Percentiles rank a stretch among this genome's conserved stretches.
Evolutionary conservation across 53 echinoderm and acorn worm species (phyloP).

Genomic region (Pentamera pediparva): DNA sequence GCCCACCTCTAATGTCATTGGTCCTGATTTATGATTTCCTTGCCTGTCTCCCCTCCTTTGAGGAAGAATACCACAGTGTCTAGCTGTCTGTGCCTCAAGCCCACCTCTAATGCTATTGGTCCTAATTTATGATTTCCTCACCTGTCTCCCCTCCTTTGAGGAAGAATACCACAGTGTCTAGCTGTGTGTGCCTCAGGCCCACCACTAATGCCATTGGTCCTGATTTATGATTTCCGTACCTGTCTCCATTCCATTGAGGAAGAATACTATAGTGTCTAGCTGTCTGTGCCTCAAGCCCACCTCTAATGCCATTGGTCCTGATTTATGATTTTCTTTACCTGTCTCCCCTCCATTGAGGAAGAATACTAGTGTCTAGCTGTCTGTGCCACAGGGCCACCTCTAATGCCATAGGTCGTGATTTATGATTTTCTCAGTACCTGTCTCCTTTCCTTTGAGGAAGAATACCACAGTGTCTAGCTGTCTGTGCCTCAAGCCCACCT

Average conservation of each 20-base stretch:
- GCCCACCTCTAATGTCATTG: slow-evolving; percentile 84
- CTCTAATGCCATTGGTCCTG: too few species aligned
- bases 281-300: too few species aligned
- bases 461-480: slow-evolving; percentile 92
- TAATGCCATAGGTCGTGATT: too few species aligned
- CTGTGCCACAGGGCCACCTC: slow-evolving; percentile 79
- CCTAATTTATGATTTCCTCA: too few species aligned
- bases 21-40: too few species aligned
- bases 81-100: slow-evolving; percentile 77
- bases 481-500: slow-evolving; percentile 76
- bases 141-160: slow-evolving; percentile 79
- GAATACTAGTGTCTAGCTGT: slow-evolving; percentile 87
- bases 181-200: slow-evolving; percentile 76
- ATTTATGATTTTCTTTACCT: too few species aligned
- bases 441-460: slow-evolving; percentile 82
- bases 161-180: slow-evolving; percentile 91
- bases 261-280: too few species aligned
- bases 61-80: slow-evolving; percentile 92
- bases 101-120: slow-evolving; percentile 82
- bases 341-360: slow-evolving; percentile 81
- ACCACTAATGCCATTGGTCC: slow-evolving; percentile 83
- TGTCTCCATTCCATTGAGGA: too few species aligned
- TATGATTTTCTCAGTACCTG: too few species aligned
- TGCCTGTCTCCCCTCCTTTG: slow-evolving; percentile 76
- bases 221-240: too few species aligned